phyloP scores from a whole-genome alignment of 2,797 vertebrate genomes.

The Hydrocynus forskahlii region DNA sequence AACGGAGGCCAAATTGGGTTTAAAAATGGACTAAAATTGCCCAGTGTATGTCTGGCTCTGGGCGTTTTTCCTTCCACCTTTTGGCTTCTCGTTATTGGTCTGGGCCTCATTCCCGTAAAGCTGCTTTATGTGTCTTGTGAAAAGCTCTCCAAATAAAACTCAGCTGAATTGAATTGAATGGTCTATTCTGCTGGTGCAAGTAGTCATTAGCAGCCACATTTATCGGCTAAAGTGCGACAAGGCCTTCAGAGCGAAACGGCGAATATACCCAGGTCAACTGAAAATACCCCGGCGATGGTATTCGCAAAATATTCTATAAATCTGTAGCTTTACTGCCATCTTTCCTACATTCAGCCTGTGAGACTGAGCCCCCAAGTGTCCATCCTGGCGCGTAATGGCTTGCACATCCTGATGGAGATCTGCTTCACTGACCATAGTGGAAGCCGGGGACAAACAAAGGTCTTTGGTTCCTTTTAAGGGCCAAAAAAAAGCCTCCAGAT shows the following conservation, averaged over 20 bases:
- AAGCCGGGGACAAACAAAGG: slow-evolving; percentile 28
- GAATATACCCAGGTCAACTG: background rate
- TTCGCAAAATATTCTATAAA: background rate
- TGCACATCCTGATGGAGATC: slow-evolving; percentile 50
- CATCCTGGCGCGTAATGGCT: slow-evolving; percentile 55
- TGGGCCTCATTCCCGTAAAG: background rate
- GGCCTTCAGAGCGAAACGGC: background rate
- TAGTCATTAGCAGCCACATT: background rate
- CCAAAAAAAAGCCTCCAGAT: slow-evolving; percentile 30
- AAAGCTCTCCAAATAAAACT: background rate
- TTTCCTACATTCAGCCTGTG: slow-evolving; percentile 9
- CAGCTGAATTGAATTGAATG: background rate
- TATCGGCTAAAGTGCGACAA: background rate
- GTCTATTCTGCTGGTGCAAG: background rate
- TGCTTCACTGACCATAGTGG: slow-evolving; percentile 39
- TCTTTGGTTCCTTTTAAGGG: slow-evolving; percentile 37
- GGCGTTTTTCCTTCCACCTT: background rate
- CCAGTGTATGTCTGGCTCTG: too few species aligned
- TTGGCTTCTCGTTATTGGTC: background rate
- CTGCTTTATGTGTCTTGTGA: background rate
- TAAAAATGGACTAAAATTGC: too few species aligned
- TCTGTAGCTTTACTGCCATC: slow-evolving; percentile 10
- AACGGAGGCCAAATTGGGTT: too few species aligned
- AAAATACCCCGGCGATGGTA: background rate
- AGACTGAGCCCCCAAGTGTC: slow-evolving; percentile 21